Base-by-base conservation (phyloP, 2,797 vertebrate species). In the Peromyscus eremicus region DNA sequence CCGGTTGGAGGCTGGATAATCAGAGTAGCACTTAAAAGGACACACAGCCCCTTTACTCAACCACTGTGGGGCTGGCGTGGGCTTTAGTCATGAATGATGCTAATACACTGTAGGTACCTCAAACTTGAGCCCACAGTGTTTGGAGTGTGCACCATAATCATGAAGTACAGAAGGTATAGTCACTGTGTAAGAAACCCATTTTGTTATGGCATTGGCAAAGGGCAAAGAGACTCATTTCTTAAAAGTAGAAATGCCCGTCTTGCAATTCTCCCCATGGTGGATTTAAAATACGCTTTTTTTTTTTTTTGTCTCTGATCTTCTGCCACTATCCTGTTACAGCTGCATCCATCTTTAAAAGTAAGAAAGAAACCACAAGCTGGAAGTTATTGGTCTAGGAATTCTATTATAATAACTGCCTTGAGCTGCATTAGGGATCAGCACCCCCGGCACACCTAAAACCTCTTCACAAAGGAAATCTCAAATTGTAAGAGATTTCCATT, bases 281-380 rank as follows among this genome's bases (percentile, higher is more conserved):
- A 95, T 83, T 80, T 86, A 21, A 96, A 88, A 83, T 86, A 40
- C 10, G 25, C 27, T 29, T 57, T 0, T 80, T 95, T 86, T 85
- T 29, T 57, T 0, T 80, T 95, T 86, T 85, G 19, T 90, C 37
- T 95, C 32, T 73, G 87, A 80, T 64, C 73, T 64, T 75, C 64
- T 92, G 7, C 57, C 34, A 49, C 6, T 85, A 17, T 83, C 2
- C 68, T 92, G 52, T 40, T 80, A 87, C 49, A 76, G 34, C 14
- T 79, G 27, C 57, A 79, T 89, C n/a, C 6, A 37, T 62, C 32
- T 87, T 96, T 46, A 46, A 62, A 92, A 95, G 49, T 17, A 82
- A 82, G 93, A 87, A 49, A 81, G n/a, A 89, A 82, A 27, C 34
- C 5, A 19, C 6, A n/a, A 37, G 19, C 17, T 86, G 40, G 40